phyloP scores from a whole-genome alignment of 2,113 vertebrate genomes.

The Numenius arquata region DNA sequence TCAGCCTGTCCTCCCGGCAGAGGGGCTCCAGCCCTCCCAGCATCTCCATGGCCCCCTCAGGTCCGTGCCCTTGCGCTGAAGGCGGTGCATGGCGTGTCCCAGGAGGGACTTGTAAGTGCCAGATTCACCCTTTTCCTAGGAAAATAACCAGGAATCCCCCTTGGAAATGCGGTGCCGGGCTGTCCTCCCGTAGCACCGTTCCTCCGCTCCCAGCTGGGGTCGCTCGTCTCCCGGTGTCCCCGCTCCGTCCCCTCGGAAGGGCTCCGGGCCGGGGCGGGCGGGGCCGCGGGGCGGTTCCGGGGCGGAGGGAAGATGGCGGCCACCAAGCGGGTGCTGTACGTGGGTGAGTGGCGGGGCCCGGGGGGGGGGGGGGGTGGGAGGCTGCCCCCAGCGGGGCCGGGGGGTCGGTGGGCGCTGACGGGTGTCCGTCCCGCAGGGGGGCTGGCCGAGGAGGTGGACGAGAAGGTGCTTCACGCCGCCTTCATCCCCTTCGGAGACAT shows the following conservation, averaged over 20 bases:
- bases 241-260: neutral
- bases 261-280: neutral
- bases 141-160: neutral
- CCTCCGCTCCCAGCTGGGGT: neutral
- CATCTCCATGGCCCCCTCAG: too few species aligned
- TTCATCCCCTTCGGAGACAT: constrained; percentile 97
- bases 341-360: constrained; percentile 64
- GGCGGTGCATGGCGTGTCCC: too few species aligned
- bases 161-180: too few species aligned
- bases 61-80: too few species aligned
- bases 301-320: constrained; percentile 63
- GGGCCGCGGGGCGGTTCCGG: neutral
- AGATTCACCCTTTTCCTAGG: too few species aligned
- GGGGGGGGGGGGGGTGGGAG: too few species aligned
- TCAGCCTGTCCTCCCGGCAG: too few species aligned
- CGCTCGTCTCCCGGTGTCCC: neutral
- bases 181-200: too few species aligned
- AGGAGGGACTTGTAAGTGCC: too few species aligned
- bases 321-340: constrained; percentile 75
- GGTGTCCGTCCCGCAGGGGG: constrained; percentile 76
- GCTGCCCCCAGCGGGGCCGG: accelerated
- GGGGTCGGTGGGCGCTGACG: neutral
- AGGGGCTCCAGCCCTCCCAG: too few species aligned
- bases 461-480: constrained; percentile 93
- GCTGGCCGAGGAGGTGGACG: constrained; percentile 94